Evolutionary conservation across 2,888 invertebrate genomes (phyloP), one percentile per base, ranked within the genome.

Genomic region (Morinoia aosen): DNA sequence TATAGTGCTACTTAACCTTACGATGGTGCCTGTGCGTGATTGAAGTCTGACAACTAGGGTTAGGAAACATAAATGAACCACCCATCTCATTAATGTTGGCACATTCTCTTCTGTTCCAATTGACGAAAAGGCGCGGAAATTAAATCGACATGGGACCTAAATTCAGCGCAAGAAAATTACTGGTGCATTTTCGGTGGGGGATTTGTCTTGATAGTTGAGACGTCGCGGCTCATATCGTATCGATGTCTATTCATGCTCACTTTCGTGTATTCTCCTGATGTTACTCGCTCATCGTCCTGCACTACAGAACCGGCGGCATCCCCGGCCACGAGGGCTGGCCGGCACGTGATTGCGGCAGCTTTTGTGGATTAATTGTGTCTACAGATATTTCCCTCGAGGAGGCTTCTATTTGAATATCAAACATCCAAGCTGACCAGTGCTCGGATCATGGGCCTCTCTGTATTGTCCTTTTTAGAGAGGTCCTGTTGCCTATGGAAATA

Each of bases 361-460:
- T 93, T 93, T 93, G 93, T 57, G 58, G 93, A 93, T 93, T 93
- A 93, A 93, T 93, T 93, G 93, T 93, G 93, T 93, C 93, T 57
- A 58, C 48, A 93, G 93, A 93, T 57, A 93, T 93, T 93, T 93
- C 93, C 93, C 93, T 93, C 57, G 93, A 93, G 93, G 93, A 93
- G 48, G 12, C 57, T 57, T 8, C 57, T 93, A 93, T 93, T 93
- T 93, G 93, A 93, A 93, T 93, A 93, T 93, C 93, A 93, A 93
- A 93, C 93, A 93, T 93, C 58, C 11, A 12, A 12, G 58, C 57
- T 93, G 93, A 93, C 93, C 93, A 93, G 48, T 5, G 58, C 93
- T 48, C n/a, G 93, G 93, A 33, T 57, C 93, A 57, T 12, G 11
- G n/a, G n/a, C 57, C 16, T 25, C 57, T 57, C n/a, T 57, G 48